These are phyloP conservation scores for Patella ulyssiponensis DNA, from an alignment of 2,888 invertebrate genomes.

Conservation along the genomic window DNA sequence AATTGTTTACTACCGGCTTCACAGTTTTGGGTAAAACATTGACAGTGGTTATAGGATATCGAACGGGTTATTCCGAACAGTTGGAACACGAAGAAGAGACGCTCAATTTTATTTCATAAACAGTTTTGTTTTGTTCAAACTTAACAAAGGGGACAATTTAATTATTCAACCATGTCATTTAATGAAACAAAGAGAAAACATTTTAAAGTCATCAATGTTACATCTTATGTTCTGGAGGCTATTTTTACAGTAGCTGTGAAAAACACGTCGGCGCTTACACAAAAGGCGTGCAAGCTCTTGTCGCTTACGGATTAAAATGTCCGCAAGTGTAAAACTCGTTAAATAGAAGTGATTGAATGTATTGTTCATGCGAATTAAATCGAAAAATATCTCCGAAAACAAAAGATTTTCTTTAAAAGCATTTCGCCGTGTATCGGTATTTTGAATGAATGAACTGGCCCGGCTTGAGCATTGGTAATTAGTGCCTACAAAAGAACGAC, in stretches of 20 bases:
- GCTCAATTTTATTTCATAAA: no score
- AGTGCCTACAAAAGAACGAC: not conserved
- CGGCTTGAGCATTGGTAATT: slow-evolving; percentile 7
- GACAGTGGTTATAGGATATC: no score
- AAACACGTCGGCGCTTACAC: not conserved
- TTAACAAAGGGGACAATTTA: no score
- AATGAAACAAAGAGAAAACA: no score
- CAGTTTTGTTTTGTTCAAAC: no score
- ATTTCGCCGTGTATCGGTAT: not conserved
- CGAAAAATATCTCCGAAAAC: not conserved
- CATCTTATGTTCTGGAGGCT: no score
- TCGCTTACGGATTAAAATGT: slow-evolving; percentile 1
- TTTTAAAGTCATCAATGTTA: no score
- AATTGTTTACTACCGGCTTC: no score
- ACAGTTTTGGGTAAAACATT: no score
- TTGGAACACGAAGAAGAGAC: no score
- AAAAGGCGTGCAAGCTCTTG: slow-evolving; percentile 1
- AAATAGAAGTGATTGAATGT: not conserved
- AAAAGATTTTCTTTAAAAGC: not conserved
- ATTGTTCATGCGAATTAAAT: not conserved
- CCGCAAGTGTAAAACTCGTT: not conserved
- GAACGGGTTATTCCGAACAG: no score
- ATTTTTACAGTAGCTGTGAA: not conserved
- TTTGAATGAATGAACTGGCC: slow-evolving; percentile 22
- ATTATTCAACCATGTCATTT: no score